Evolutionary conservation across 2,113 vertebrate species (phyloP), one percentile per base, ranked within the genome.

Genomic region (Thunnus thynnus): DNA sequence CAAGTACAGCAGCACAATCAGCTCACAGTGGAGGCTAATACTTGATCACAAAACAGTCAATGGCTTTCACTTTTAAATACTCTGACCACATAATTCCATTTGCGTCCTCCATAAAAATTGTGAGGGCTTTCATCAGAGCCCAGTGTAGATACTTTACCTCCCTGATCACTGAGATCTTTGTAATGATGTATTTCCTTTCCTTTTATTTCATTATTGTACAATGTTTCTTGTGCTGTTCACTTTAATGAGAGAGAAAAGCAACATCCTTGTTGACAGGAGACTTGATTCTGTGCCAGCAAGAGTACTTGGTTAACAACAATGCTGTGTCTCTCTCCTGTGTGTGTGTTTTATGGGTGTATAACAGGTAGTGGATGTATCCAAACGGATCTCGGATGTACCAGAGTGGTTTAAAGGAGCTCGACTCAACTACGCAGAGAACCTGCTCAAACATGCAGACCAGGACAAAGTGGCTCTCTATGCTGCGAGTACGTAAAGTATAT

Each of bases 331-430:
- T 77, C 11, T 27, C 27, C 11, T 48, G 14, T 71, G 44, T 82
- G 47, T 76, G n/a, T 58, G 56, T 72, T 68, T 48, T 46, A 0
- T 71, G 47, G 54, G 60, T 75, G 64, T 82, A 0, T 54, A 52
- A 74, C 73, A 99, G 98, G 97, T 99, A 54, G 93, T 99, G 81
- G 97, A 99, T 80, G 87, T 86, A 0, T 96, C 96, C 0, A 99
- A 98, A 90, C 94, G 91, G 0, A 95, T 99, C 8, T 94, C 95
- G 0, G 97, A 99, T 5, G 90, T 97, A 54, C 98, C 98, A 0
- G 97, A 99, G 78, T 99, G 98, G 98, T 99, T 99, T 86, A 94
- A 83, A 88, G 98, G 97, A 14, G 97, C 97, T 52, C 95, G 96
- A 0, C 93, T 99, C 8, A 99, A 99, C 96, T 99, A 97, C 0